phyloP scores from a whole-genome alignment of 2,797 vertebrate genomes.

The Synaphobranchus kaupii region DNA sequence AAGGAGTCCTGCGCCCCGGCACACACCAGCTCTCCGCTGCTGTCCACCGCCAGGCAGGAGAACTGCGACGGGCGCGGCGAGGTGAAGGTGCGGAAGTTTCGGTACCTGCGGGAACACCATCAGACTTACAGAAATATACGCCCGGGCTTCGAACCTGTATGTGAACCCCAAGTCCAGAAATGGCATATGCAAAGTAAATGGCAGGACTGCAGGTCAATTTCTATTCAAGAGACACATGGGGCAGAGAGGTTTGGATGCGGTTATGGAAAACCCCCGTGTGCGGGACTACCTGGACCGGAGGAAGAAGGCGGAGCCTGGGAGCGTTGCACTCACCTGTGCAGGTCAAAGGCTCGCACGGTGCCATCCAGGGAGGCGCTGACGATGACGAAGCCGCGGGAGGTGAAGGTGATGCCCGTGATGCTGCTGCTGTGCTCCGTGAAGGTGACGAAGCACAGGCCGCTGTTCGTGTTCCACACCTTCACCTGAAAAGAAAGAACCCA shows the following conservation, averaged over 20 bases:
- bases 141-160: too few relatives aligned
- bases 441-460: conserved; percentile 93
- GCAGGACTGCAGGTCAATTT: too few relatives aligned
- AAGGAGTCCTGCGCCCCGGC: conserved; percentile 95
- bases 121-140: background rate
- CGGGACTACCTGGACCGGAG: conserved; percentile 92
- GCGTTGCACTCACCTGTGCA: conserved; percentile 82
- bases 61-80: conserved; percentile 91
- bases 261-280: conserved; percentile 6
- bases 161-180: too few relatives aligned
- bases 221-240: too few relatives aligned
- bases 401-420: conserved; percentile 85
- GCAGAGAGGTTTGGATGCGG: too few relatives aligned
- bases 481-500: conserved; percentile 70
- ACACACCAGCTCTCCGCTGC: conserved; percentile 88
- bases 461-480: conserved; percentile 94
- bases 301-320: conserved; percentile 66
- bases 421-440: conserved; percentile 93
- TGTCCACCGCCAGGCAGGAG: conserved; percentile 87
- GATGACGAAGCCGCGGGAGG: conserved; percentile 83
- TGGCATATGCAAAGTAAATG: too few relatives aligned
- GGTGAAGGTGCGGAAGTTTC: conserved; percentile 96
- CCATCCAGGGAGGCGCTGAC: conserved; percentile 93
- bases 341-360: conserved; percentile 90
- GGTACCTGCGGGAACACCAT: conserved; percentile 77